Evolutionary conservation across 2,113 vertebrate genomes (phyloP).

Genomic region (Psephotus haematonotus): DNA sequence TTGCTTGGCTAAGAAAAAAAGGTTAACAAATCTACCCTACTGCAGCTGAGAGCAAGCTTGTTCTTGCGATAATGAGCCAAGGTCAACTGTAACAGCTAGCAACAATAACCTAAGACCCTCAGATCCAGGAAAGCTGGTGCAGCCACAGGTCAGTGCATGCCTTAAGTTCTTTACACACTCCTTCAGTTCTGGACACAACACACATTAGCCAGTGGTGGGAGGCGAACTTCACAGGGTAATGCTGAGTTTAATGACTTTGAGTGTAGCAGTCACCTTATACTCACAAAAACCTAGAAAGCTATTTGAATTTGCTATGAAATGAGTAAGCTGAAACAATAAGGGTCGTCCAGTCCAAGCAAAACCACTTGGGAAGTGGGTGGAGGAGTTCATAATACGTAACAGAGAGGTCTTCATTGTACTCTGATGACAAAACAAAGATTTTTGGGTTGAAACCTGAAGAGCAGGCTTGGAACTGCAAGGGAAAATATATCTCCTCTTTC

Average conservation of each 20-base stretch:
- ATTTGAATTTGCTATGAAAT: background rate
- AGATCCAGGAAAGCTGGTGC: background rate
- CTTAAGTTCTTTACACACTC: background rate
- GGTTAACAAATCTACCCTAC: background rate
- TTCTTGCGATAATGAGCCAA: background rate
- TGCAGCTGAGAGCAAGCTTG: background rate
- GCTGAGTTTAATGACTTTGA: background rate
- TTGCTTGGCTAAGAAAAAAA: conserved; percentile 3
- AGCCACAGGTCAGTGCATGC: background rate
- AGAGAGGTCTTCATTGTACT: background rate
- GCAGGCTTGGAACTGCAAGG: background rate
- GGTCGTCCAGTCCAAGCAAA: background rate
- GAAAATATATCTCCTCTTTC: background rate
- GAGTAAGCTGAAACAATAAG: background rate
- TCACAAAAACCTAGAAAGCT: background rate
- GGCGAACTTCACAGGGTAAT: background rate
- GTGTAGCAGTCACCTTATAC: background rate
- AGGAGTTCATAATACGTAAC: background rate
- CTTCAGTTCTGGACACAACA: background rate
- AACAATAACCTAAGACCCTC: background rate
- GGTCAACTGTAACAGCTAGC: background rate
- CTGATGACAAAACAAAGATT: background rate
- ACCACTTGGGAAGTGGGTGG: fast-evolving
- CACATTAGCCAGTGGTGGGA: background rate
- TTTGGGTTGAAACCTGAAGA: background rate